A percentile compares a stretch with the other conserved stretches of the same genome.
phyloP scores from a whole-genome alignment of 2,113 vertebrate genomes.

The Silurus glanis region DNA sequence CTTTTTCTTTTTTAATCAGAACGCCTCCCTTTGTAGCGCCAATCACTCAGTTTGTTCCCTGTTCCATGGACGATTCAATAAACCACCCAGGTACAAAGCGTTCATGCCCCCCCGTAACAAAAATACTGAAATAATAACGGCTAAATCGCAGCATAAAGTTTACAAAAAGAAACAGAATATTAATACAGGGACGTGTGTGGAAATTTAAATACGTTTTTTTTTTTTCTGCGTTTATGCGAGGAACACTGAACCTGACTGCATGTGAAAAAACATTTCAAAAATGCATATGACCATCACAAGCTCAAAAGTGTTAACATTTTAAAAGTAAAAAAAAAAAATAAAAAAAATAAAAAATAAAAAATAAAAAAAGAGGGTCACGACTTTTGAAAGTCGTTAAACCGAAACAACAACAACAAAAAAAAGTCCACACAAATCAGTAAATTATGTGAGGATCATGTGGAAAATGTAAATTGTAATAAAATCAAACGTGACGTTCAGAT shows the following conservation, averaged over 20 bases:
- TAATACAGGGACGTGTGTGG: not conserved
- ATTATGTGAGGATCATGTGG: not conserved
- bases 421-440: not conserved
- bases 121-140: not conserved
- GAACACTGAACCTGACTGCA: not conserved
- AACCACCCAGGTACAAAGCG: slow-evolving; percentile 53
- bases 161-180: not conserved
- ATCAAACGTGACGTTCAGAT: no score
- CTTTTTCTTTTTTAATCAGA: slow-evolving; percentile 63
- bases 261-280: not conserved
- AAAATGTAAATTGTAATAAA: no score
- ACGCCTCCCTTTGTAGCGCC: slow-evolving; percentile 64
- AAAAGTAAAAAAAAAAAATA: not conserved
- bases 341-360: no score
- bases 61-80: slow-evolving; percentile 66
- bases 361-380: not conserved
- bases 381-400: no score
- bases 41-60: slow-evolving; percentile 64
- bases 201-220: not conserved
- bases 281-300: not conserved
- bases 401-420: not conserved
- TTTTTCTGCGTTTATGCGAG: not conserved
- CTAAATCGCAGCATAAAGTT: not conserved
- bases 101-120: slow-evolving; percentile 20
- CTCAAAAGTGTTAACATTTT: not conserved